phyloP scores from a whole-genome alignment of 2,113 vertebrate species.

The Bubo bubo region DNA sequence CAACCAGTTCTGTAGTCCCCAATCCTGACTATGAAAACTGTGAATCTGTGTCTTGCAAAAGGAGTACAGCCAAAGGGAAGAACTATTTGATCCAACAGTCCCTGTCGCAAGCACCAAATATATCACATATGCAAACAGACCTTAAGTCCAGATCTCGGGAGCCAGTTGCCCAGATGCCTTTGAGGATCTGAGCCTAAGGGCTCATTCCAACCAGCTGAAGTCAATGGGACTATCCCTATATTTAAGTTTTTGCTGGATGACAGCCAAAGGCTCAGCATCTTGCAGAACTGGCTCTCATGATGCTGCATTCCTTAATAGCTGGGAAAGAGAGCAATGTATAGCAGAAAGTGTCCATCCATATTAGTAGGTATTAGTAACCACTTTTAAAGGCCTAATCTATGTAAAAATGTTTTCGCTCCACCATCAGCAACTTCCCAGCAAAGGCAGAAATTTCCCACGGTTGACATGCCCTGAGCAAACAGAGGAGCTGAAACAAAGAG shows the following conservation, averaged over 20 bases:
- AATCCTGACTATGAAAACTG: background rate
- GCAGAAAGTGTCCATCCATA: constrained; percentile 49
- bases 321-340: constrained; percentile 25
- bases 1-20: background rate
- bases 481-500: background rate
- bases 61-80: background rate
- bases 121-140: constrained; percentile 26
- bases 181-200: constrained; percentile 59
- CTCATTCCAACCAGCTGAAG: constrained; percentile 69
- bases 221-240: constrained; percentile 63
- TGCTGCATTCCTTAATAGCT: constrained; percentile 58
- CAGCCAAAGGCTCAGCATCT: constrained; percentile 61
- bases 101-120: background rate
- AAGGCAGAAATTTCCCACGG: constrained; percentile 48
- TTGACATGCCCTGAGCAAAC: constrained; percentile 6
- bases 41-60: background rate
- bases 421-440: constrained; percentile 22
- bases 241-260: constrained; percentile 64
- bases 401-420: background rate
- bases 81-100: background rate
- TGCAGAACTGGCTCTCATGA: constrained; percentile 62
- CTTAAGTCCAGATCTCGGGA: background rate
- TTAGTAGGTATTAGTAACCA: constrained; percentile 41
- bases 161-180: constrained; percentile 64
- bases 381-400: constrained; percentile 53